These are phyloP conservation scores for Oriolus oriolus DNA, from an alignment of 2,113 vertebrate genomes.

Conservation along the genomic window DNA sequence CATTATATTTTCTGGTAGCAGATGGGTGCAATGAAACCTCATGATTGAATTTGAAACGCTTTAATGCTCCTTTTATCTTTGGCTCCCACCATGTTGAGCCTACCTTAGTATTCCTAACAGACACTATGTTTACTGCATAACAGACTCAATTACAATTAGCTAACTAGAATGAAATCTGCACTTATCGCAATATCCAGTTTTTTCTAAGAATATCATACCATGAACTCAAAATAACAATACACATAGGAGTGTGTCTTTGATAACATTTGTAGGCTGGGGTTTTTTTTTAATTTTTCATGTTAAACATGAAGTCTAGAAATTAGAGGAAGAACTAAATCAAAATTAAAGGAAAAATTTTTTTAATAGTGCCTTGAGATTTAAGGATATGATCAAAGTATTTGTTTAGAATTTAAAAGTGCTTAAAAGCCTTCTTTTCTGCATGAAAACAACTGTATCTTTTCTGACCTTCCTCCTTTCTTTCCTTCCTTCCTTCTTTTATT, in stretches of 20 bases:
- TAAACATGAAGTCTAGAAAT: neutral
- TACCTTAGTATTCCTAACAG: slow-evolving; percentile 63
- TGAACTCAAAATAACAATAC: neutral
- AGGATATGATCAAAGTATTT: neutral
- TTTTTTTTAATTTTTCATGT: neutral
- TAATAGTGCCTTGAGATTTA: neutral
- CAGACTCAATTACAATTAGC: slow-evolving; percentile 39
- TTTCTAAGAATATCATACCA: neutral
- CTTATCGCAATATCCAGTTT: neutral
- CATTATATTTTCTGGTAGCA: slow-evolving; percentile 71
- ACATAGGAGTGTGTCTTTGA: neutral
- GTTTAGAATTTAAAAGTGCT: neutral
- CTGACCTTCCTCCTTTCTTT: neutral
- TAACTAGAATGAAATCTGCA: slow-evolving; percentile 48
- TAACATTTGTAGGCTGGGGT: rapidly evolving
- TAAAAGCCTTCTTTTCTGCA: neutral
- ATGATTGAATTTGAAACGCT: slow-evolving; percentile 74
- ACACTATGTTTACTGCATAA: slow-evolving; percentile 63
- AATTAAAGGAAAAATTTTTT: neutral
- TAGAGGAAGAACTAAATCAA: neutral
- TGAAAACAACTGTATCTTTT: neutral
- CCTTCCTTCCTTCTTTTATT: too few species aligned
- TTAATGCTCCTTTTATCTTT: slow-evolving; percentile 71
- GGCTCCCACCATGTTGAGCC: slow-evolving; percentile 52
- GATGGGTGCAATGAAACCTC: slow-evolving; percentile 72